Percentiles rank a stretch among this genome's conserved stretches.
These are phyloP conservation scores for Lepidochitona cinerea DNA, from an alignment of 2,888 invertebrate species.

Conservation along the genomic window DNA sequence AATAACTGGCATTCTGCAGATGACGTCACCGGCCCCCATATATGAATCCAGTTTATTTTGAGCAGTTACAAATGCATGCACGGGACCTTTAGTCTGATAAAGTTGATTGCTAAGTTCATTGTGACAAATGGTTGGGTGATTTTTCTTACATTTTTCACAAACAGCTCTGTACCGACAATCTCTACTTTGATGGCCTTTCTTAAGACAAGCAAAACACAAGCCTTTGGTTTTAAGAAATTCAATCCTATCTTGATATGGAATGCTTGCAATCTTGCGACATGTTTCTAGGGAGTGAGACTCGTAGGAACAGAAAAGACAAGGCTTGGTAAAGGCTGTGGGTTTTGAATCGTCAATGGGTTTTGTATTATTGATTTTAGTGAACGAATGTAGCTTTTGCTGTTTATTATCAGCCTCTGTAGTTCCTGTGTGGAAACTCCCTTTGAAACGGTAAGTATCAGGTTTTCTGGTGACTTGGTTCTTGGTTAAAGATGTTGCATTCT, in stretches of 20 bases:
- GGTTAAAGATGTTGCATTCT: no score
- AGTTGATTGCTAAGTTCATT: no score
- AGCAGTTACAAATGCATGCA: background rate
- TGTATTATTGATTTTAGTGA: no score
- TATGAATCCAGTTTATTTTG: no score
- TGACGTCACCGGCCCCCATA: background rate
- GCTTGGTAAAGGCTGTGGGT: no score
- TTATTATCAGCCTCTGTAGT: no score
- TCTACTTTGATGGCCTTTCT: background rate
- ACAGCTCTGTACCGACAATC: background rate
- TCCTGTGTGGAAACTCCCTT: no score
- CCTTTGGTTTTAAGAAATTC: background rate
- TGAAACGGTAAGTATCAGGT: no score
- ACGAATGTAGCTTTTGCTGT: no score
- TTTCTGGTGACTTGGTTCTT: no score
- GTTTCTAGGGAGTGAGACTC: background rate
- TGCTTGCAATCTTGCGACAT: background rate
- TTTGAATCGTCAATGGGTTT: no score
- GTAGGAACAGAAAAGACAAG: background rate
- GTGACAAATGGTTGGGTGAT: slow-evolving; percentile 1
- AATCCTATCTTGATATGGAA: background rate
- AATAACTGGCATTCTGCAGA: slow-evolving; percentile 15
- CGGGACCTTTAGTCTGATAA: no score
- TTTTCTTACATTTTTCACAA: background rate
- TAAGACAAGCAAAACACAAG: background rate